phyloP scores from a whole-genome alignment of 2,888 invertebrate genomes.

The Tinea semifulvella region DNA sequence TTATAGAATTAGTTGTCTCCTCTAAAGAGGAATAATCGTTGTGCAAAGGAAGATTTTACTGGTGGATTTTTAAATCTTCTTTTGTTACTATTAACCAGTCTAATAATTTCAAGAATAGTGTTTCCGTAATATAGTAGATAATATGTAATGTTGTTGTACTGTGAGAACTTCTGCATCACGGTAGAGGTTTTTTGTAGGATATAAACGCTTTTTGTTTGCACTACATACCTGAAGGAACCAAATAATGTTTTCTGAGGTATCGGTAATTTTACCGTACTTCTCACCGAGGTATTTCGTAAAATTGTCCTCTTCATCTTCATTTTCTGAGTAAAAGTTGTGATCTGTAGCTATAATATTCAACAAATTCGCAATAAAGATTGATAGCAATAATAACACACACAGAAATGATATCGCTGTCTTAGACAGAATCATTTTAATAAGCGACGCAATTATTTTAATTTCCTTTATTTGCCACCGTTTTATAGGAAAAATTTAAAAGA shows the following conservation, averaged over 20 bases:
- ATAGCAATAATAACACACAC: constrained; percentile 69
- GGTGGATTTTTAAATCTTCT: too few relatives aligned
- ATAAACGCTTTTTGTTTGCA: too few relatives aligned
- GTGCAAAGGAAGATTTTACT: too few relatives aligned
- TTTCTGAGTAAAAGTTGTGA: constrained; percentile 45
- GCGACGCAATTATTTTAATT: constrained; percentile 4
- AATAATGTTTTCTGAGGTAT: constrained; percentile 68
- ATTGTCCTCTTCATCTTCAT: constrained; percentile 38
- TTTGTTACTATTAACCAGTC: too few relatives aligned
- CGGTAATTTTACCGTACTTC: constrained; percentile 57
- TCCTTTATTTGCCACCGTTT: background rate
- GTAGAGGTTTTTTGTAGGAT: too few relatives aligned
- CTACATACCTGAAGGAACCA: constrained; percentile 80
- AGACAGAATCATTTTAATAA: constrained; percentile 67
- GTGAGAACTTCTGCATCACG: too few relatives aligned
- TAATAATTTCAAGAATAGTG: too few relatives aligned
- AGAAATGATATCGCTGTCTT: constrained; percentile 69
- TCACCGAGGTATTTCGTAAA: constrained; percentile 37
- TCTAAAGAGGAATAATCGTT: too few relatives aligned
- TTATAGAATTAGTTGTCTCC: too few relatives aligned
- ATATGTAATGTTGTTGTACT: too few relatives aligned
- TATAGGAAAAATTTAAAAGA: constrained; percentile 2
- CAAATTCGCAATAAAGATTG: constrained; percentile 75
- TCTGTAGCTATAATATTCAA: constrained; percentile 73
- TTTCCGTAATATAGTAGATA: too few relatives aligned